Base-by-base conservation (phyloP, 2,888 invertebrate species). In the Portevinia maculata region DNA sequence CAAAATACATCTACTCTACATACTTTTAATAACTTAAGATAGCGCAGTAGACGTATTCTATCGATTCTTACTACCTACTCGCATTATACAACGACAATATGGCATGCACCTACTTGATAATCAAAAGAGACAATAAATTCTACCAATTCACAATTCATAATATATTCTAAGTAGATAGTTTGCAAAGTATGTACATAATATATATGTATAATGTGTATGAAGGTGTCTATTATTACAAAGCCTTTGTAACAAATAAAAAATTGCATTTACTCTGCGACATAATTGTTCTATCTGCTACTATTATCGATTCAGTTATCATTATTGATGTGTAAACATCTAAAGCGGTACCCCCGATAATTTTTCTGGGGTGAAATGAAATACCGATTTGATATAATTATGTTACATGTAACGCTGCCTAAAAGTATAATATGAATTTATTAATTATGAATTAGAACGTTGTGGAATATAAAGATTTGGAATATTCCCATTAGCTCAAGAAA, bases 41-140 rank as follows among this genome's bases (percentile, higher is more conserved):
- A 39, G 39, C 39, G 7, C 7, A 6, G 3, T 2, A 15, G 34
- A 46, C 21, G n/a, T 15, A 13, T 21, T 65, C 13, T 67, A 4
- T 55, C 53, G 30, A 34, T 41, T 21, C 17, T 46, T 15, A 44
- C 24, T 34, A 24, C 8, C 9, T 64, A 28, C 28, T 34, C 32
- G 24, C 9, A 17, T 15, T 28, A 28, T 53, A 37, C 28, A 55
- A 44, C 17, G 34, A 34, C n/a, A 46, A 46, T 46, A 21, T 32
- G 37, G 21, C 44, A 44, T 44, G 28, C 19, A 8, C 8, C 15
- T 32, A 60, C 41, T 71, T 52, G 24, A 60, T 9, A 60, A 71
- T 71, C 60, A 71, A 71, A 70, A 52, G 60, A 71, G 8, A 39
- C 41, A 52, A n/a, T n/a, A n/a, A n/a, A n/a, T n/a, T n/a, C n/a